phyloP scores from a whole-genome alignment of 2,888 invertebrate genomes.

The Trichogramma dendrolimi region DNA sequence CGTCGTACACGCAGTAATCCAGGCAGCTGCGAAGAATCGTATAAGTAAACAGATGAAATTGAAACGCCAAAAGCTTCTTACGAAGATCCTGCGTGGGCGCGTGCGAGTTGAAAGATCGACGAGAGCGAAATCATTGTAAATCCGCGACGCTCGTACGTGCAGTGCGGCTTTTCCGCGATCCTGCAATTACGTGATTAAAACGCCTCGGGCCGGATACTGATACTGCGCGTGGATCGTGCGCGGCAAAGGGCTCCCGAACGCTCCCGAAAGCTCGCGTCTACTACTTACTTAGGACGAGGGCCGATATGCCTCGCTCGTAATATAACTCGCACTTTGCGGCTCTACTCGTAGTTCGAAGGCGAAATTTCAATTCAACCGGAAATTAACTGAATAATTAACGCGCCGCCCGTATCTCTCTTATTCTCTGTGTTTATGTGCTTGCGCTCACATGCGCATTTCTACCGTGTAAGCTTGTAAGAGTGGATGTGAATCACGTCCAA shows the following conservation, averaged over 20 bases:
- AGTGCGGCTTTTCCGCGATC: constrained; percentile 32
- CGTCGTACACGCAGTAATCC: too few relatives aligned
- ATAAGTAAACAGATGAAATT: too few relatives aligned
- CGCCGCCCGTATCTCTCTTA: background rate
- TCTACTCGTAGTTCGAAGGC: constrained; percentile 22
- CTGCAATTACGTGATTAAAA: constrained; percentile 51
- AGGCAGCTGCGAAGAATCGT: too few relatives aligned
- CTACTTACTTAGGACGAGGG: constrained; percentile 49
- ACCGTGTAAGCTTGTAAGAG: background rate
- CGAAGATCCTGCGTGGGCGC: too few relatives aligned
- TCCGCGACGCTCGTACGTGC: too few relatives aligned
- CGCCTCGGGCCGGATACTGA: constrained; percentile 41
- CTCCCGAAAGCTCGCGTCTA: constrained; percentile 39
- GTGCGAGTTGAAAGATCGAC: too few relatives aligned
- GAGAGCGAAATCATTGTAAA: too few relatives aligned
- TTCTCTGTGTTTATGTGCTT: background rate
- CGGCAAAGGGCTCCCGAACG: constrained; percentile 33
- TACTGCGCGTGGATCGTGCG: constrained; percentile 22
- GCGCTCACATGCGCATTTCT: background rate
- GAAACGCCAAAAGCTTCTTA: too few relatives aligned
- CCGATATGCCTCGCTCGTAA: constrained; percentile 31
- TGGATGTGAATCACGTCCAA: constrained; percentile 2
- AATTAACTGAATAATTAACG: constrained; percentile 48
- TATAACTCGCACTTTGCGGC: constrained; percentile 11
- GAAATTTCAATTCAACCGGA: constrained; percentile 42